Evolutionary conservation across 2,113 vertebrate species (phyloP).

Genomic region (Saguinus imperator): DNA sequence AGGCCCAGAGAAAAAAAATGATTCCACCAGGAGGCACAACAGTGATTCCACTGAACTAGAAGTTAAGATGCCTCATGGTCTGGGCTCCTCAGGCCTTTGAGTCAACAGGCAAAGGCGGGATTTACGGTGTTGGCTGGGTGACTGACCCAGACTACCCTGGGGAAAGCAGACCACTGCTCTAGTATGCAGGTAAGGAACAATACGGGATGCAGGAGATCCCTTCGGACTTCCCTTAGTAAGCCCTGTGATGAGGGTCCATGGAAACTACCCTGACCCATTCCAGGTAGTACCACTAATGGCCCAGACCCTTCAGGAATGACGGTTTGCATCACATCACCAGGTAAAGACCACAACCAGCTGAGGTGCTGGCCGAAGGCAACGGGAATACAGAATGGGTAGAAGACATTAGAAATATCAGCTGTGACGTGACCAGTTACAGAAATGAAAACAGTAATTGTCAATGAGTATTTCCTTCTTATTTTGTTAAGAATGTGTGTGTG

Average conservation of each 20-base stretch:
- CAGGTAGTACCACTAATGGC: not conserved
- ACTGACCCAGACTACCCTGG: no score
- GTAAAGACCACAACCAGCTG: not conserved
- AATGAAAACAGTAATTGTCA: no score
- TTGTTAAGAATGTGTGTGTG: not conserved
- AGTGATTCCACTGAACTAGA: not conserved
- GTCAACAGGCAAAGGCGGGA: not conserved
- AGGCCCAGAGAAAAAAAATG: not conserved
- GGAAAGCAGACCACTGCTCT: not conserved
- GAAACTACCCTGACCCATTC: not conserved
- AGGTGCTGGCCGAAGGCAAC: not conserved
- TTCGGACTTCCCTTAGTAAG: not conserved
- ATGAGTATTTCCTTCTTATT: not conserved
- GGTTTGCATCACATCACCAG: not conserved
- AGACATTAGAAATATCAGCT: not conserved
- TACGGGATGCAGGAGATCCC: no score
- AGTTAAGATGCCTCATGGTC: not conserved
- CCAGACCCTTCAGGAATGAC: not conserved
- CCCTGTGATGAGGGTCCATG: not conserved
- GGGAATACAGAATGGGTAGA: no score
- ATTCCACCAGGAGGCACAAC: not conserved
- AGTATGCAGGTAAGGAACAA: not conserved
- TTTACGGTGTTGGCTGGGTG: not conserved
- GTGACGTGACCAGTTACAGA: not conserved
- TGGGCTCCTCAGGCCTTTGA: not conserved